phyloP scores from a whole-genome alignment of 2,797 vertebrate genomes.

The Jordanella pulchra region DNA sequence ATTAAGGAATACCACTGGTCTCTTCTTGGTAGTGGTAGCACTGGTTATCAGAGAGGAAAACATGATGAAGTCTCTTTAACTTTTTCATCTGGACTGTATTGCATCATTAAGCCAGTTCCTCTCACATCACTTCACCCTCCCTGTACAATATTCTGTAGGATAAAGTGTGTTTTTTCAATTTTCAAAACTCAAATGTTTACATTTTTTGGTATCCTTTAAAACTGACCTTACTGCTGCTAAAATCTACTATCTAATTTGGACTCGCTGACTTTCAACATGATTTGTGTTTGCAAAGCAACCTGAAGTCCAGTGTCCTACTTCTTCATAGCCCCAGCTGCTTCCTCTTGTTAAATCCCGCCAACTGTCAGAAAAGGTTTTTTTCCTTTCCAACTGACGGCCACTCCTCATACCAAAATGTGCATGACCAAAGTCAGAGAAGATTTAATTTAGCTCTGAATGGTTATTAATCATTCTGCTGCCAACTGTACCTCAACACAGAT shows the following conservation, averaged over 20 bases:
- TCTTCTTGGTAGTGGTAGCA: conserved; percentile 25
- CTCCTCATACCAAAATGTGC: conserved; percentile 31
- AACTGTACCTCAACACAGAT: not conserved
- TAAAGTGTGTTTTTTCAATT: not conserved
- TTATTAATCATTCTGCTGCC: conserved; percentile 34
- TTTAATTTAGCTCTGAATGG: conserved; percentile 30
- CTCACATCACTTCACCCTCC: conserved; percentile 41
- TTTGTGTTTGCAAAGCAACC: not conserved
- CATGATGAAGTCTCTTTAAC: conserved; percentile 65
- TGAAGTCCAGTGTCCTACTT: conserved; percentile 2
- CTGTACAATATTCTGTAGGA: conserved; percentile 21
- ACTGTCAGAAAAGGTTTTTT: conserved; percentile 35
- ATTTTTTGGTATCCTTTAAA: not conserved
- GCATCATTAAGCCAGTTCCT: conserved; percentile 46
- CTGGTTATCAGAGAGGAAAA: conserved; percentile 44
- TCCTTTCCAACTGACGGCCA: conserved; percentile 27
- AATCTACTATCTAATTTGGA: not conserved
- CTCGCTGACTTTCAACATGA: not conserved
- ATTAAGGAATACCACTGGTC: conserved; percentile 16
- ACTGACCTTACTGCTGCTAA: not conserved
- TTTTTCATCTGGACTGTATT: conserved; percentile 65
- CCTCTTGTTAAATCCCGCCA: conserved; percentile 23
- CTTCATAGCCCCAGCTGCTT: conserved; percentile 10
- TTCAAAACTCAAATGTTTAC: not conserved
- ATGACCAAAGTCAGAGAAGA: conserved; percentile 45